These are phyloP conservation scores for Limnephilus lunatus DNA, from an alignment of 2,888 invertebrate genomes.

Conservation along the genomic window DNA sequence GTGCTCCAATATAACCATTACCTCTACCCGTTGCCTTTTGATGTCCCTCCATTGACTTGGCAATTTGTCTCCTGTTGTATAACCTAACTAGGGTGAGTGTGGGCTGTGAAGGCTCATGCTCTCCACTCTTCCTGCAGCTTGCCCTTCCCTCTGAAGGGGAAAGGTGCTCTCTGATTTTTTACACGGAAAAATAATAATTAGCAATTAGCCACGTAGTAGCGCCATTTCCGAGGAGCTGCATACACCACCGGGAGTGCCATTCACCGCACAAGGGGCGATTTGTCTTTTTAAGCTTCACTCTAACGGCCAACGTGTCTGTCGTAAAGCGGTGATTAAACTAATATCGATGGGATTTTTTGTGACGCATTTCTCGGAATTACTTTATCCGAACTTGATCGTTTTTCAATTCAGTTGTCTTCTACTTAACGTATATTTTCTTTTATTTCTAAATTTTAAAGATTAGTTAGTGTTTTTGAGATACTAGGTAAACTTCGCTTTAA, in stretches of 20 bases:
- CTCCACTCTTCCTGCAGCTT: not conserved
- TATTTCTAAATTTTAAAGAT: not conserved
- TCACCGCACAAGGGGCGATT: conserved; percentile 17
- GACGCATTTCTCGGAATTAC: not conserved
- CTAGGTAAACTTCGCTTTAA: not conserved
- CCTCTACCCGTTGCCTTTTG: conserved; percentile 22
- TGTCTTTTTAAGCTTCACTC: not conserved
- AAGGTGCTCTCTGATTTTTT: conserved; percentile 45
- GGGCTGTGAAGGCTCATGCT: not conserved
- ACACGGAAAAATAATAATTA: conserved; percentile 63
- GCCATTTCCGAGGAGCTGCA: not conserved
- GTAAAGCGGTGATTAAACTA: not conserved
- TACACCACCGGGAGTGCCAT: not conserved
- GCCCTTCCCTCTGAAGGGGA: not conserved
- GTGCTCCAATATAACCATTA: conserved; percentile 22
- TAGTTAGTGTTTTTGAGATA: not conserved
- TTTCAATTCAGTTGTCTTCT: not conserved
- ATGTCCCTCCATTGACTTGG: conserved; percentile 30
- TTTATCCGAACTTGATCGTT: not conserved
- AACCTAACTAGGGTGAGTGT: not conserved
- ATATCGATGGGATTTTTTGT: not conserved
- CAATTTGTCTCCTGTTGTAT: conserved; percentile 22
- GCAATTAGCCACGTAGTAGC: conserved; percentile 62
- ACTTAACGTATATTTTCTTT: not conserved
- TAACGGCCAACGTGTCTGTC: not conserved